phyloP scores from a whole-genome alignment of 2,113 vertebrate genomes.

The Podiceps cristatus region DNA sequence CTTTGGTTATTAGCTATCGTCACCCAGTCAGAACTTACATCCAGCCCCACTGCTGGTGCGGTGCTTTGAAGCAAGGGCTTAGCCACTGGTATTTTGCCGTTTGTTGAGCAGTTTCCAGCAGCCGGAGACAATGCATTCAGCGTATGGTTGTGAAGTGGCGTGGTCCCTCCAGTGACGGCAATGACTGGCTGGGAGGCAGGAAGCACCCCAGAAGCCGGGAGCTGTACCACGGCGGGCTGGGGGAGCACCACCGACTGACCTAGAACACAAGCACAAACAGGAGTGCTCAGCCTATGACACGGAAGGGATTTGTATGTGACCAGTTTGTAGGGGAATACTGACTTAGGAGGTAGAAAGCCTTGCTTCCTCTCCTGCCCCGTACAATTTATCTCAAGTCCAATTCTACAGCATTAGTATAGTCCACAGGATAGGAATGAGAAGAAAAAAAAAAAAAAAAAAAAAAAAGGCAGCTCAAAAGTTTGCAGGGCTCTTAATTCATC shows the following conservation, averaged over 20 bases:
- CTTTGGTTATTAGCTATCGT: neutral
- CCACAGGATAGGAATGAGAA: neutral
- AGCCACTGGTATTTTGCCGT: constrained; percentile 28
- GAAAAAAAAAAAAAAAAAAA: too few relatives aligned
- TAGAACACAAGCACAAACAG: constrained; percentile 41
- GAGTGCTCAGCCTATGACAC: rapidly evolving
- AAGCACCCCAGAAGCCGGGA: constrained; percentile 80
- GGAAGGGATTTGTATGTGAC: neutral
- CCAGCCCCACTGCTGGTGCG: constrained; percentile 31
- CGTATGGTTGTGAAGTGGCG: constrained; percentile 74
- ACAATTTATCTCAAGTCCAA: neutral
- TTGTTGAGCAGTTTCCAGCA: constrained; percentile 15
- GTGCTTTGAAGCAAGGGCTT: constrained; percentile 69
- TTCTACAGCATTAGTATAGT: neutral
- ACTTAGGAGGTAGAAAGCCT: neutral
- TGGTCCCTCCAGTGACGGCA: constrained; percentile 71
- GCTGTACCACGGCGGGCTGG: constrained; percentile 84
- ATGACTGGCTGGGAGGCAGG: constrained; percentile 74
- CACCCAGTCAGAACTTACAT: constrained; percentile 74
- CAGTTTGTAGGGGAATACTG: neutral
- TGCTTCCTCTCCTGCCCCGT: neutral
- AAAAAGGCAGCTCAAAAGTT: neutral
- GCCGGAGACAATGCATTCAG: constrained; percentile 74
- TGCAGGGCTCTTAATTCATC: neutral
- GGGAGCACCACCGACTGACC: constrained; percentile 84